Conservation (phyloP, 2,113 vertebrate species). For the Dipodomys merriami region DNA sequence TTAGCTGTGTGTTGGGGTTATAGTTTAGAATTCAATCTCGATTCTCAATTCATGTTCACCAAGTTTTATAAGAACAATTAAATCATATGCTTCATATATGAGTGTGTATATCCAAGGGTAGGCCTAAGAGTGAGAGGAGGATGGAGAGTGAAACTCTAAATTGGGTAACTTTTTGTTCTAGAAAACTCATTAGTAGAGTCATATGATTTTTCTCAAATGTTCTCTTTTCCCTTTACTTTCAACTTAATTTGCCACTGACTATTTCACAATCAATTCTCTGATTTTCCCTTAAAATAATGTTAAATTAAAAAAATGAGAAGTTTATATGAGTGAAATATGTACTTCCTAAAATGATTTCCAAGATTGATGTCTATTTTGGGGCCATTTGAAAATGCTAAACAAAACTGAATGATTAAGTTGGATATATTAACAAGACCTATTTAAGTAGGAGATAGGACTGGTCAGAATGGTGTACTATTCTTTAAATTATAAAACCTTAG, state of each 20-base stretch:
- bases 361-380: not conserved
- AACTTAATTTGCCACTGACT: not conserved
- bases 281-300: not conserved
- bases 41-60: not conserved
- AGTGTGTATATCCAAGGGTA: not conserved
- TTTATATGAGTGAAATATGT: too few relatives aligned
- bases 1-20: not conserved
- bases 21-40: not conserved
- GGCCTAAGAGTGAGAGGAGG: not conserved
- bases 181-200: not conserved
- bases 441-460: not conserved
- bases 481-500: not conserved
- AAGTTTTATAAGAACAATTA: not conserved
- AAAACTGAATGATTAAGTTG: not conserved
- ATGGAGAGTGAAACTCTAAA: not conserved
- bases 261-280: not conserved
- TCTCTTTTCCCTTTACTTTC: not conserved
- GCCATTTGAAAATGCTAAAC: not conserved
- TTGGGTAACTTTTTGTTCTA: not conserved
- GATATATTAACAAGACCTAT: not conserved
- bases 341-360: not conserved
- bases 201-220: not conserved
- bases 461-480: not conserved
- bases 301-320: too few relatives aligned
- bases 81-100: not conserved